Conservation (phyloP, 2,113 vertebrate species). For the Willisornis vidua region DNA sequence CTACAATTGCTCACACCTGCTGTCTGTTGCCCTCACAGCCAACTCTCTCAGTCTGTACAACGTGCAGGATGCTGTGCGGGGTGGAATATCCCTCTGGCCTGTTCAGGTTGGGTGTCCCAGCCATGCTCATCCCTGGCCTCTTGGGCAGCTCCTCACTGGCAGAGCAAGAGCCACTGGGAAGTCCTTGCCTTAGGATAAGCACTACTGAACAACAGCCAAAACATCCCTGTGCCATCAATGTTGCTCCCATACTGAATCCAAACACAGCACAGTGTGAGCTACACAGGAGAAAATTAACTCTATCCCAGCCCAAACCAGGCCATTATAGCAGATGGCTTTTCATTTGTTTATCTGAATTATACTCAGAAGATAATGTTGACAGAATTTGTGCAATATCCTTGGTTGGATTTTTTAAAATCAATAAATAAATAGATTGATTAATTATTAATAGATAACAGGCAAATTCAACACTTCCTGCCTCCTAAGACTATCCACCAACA, state of each 20-base stretch:
- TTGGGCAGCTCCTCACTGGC: neutral
- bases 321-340: neutral
- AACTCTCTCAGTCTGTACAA: neutral
- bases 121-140: neutral
- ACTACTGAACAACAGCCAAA: neutral
- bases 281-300: neutral
- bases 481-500: neutral
- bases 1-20: neutral
- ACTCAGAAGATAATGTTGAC: neutral
- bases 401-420: too few relatives aligned
- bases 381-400: neutral
- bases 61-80: neutral
- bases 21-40: neutral
- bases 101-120: neutral
- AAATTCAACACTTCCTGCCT: neutral
- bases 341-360: neutral
- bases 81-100: neutral
- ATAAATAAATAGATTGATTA: too few relatives aligned
- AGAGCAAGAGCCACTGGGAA: neutral
- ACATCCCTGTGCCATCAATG: neutral
- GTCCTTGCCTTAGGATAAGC: rapidly evolving
- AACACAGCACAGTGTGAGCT: neutral
- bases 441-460: neutral
- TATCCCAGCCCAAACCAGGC: neutral
- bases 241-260: neutral